Evolutionary conservation across 2,797 vertebrate genomes (phyloP).

Genomic region (Anguilla pacifica): DNA sequence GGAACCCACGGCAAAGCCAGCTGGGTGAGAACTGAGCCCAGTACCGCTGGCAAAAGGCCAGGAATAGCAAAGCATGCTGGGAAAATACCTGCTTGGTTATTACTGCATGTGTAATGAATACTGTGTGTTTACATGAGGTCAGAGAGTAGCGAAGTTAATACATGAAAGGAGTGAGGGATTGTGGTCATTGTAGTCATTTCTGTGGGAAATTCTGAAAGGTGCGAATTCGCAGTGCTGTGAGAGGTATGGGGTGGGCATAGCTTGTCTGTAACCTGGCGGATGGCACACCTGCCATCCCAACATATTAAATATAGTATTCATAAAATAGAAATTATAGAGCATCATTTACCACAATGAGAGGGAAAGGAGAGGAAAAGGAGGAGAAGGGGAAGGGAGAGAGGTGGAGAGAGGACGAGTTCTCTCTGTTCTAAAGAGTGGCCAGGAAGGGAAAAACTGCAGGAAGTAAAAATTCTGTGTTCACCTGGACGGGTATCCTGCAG

Average conservation of each 20-base stretch:
- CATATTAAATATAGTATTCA: neutral
- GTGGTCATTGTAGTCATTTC: conserved; percentile 2
- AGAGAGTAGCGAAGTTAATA: neutral
- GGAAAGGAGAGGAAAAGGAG: neutral
- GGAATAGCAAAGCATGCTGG: neutral
- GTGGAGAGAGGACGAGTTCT: neutral
- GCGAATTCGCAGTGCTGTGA: no score
- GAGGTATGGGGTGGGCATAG: no score
- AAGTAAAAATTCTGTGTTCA: conserved; percentile 33
- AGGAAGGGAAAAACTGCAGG: neutral
- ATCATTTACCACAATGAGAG: neutral
- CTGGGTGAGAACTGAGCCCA: neutral
- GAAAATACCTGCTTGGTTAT: neutral
- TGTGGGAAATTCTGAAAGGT: neutral
- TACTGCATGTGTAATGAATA: neutral
- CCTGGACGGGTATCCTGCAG: conserved; percentile 80
- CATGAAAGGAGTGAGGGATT: neutral
- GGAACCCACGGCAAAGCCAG: neutral
- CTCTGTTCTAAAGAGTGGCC: neutral
- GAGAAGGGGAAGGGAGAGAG: neutral
- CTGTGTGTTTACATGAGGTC: neutral
- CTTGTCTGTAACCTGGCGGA: no score
- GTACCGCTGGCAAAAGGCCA: neutral
- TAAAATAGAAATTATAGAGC: neutral
- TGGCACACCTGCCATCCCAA: neutral